These are phyloP conservation scores for Andrena fulva DNA, from an alignment of 2,888 invertebrate genomes.

Conservation along the genomic window DNA sequence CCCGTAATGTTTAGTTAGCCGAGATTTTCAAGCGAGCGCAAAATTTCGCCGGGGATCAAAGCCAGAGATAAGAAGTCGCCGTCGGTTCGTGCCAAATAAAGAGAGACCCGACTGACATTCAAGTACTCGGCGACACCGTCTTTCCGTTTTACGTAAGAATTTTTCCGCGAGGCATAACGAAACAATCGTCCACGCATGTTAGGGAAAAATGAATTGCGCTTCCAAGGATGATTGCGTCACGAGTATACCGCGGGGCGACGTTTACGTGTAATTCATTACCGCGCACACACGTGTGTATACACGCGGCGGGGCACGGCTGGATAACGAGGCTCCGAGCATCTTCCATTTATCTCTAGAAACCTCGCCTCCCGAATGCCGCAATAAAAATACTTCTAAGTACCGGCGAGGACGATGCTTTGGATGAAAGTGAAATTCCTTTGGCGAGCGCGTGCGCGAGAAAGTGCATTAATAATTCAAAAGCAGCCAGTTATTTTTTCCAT, in stretches of 20 bases:
- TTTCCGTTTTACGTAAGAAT: conserved; percentile 19
- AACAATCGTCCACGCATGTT: background rate
- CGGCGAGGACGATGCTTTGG: background rate
- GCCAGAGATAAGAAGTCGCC: background rate
- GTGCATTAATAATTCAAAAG: conserved; percentile 56
- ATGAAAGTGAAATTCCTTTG: conserved; percentile 42
- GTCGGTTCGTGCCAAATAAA: background rate
- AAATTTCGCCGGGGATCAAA: background rate
- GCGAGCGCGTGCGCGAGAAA: conserved; percentile 41
- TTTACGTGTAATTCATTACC: conserved; percentile 39
- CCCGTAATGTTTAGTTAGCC: conserved; percentile 10
- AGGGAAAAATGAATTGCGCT: conserved; percentile 37
- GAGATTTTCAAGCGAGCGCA: background rate
- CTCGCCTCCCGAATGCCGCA: background rate
- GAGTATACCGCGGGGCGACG: background rate
- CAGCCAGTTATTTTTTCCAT: conserved; percentile 20
- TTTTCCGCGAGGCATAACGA: conserved; percentile 15
- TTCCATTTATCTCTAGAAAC: conserved; percentile 12
- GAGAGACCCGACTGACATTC: background rate
- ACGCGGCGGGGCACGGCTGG: conserved; percentile 38
- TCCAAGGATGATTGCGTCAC: conserved; percentile 61
- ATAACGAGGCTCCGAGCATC: conserved; percentile 1
- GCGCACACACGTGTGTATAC: conserved; percentile 19
- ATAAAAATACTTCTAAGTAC: background rate
- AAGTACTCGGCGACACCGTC: background rate